Evolutionary conservation across 2,888 invertebrate species (phyloP), one percentile per base, ranked within the genome.

Genomic region (Pinctada fucata): DNA sequence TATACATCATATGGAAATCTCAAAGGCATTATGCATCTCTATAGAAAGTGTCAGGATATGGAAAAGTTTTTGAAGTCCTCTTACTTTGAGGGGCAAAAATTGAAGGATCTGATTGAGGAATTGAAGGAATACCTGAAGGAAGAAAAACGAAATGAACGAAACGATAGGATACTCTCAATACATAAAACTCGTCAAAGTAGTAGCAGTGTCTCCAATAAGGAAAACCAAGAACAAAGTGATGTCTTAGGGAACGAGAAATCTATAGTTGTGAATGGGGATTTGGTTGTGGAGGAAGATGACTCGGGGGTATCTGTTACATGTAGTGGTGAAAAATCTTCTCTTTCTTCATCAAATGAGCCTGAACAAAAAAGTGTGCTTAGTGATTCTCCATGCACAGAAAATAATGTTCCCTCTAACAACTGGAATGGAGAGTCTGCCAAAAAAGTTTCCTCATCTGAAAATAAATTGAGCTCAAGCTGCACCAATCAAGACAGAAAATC

Each of bases 31-130:
- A 83, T 90, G 49, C 82, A 84, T 45, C 87, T 90, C n/a, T 88
- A 89, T 75, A 87, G 86, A 49, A 83, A 83, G 67, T 91, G 91
- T 75, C 88, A 86, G 76, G 88, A 90, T 69, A 80, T 90, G 48
- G 91, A 91, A 79, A 86, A 85, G 65, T 85, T 89, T 58, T 78
- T 90, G n/a, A 87, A 88, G 71, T 86, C 89, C 2, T 82, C 86
- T 10, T 90, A 86, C 78, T 90, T 90, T 74, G 84, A 86, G 49
- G 90, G 89, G 73, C 80, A 86, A 2, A 88, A 90, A 71, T 84
- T 91, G 8, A 75, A 80, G 13, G 79, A 81, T 3, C 82, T 89
- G 49, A 87, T 91, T n/a, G 79, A 83, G 3, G 82, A 86, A 52
- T 84, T 90, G 2, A 86, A 86, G 70, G 80, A 82, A 31, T 86